Evolutionary conservation across 53 echinoderm and acorn worm species (phyloP).

Genomic region (Paelopatides confundens): DNA sequence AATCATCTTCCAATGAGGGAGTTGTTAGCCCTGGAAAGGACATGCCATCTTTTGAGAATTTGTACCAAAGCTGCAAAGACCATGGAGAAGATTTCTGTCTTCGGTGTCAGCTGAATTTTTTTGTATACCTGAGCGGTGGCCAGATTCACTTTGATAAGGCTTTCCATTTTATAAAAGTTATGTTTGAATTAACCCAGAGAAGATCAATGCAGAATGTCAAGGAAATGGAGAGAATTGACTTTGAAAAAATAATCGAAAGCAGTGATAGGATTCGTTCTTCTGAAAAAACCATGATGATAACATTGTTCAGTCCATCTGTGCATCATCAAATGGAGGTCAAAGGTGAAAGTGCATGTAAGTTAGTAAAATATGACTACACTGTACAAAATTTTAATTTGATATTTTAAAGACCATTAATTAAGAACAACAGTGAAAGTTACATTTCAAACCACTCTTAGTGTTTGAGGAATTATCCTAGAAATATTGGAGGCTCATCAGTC

Average conservation of each 20-base stretch:
- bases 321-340: neutral
- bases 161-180: neutral
- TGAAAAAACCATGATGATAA: neutral
- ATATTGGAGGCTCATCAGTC: too few relatives aligned
- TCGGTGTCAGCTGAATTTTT: neutral
- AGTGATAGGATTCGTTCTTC: neutral
- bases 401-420: too few relatives aligned
- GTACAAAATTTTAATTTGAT: too few relatives aligned
- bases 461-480: too few relatives aligned
- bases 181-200: neutral
- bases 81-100: neutral
- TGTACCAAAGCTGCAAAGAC: neutral
- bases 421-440: too few relatives aligned
- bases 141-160: neutral
- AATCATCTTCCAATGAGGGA: neutral
- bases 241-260: neutral
- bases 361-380: too few relatives aligned
- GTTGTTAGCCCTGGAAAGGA: neutral
- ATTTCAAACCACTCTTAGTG: too few relatives aligned
- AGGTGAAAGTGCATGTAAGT: neutral
- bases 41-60: neutral
- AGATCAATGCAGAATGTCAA: neutral
- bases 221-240: neutral
- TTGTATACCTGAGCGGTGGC: conserved; percentile 9
- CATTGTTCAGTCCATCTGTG: neutral